Evolutionary conservation across 53 echinoderm and acorn worm species (phyloP).

Genomic region (Actinopyga echinites): DNA sequence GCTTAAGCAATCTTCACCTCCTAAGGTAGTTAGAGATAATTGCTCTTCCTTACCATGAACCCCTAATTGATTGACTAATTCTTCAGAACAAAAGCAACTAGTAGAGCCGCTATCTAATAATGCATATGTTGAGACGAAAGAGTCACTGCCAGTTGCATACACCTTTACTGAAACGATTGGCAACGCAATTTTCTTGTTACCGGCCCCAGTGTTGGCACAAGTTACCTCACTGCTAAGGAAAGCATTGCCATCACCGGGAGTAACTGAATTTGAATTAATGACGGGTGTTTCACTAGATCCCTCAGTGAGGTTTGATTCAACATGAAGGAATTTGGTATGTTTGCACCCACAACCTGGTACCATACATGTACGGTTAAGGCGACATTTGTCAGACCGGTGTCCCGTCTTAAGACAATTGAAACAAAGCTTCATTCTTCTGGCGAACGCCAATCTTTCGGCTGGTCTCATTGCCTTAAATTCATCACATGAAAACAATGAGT

Average conservation of each 20-base stretch:
- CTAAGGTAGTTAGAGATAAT: conserved; percentile 45
- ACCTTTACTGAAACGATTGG: conserved; percentile 26
- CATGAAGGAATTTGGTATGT: conserved; percentile 59
- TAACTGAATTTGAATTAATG: too few species aligned
- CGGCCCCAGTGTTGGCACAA: conserved; percentile 46
- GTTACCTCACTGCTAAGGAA: too few species aligned
- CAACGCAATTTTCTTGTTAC: conserved; percentile 2
- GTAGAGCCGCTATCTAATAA: conserved; percentile 55
- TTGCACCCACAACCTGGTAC: conserved; percentile 53
- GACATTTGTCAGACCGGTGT: conserved; percentile 26
- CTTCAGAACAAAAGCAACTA: conserved; percentile 42
- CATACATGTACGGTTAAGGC: conserved; percentile 25
- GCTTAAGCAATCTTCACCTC: too few species aligned
- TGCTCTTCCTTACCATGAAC: background rate
- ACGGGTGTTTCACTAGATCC: too few species aligned
- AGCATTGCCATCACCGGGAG: too few species aligned
- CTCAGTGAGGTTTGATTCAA: too few species aligned
- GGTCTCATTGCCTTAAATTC: conserved; percentile 48
- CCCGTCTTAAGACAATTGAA: conserved; percentile 57
- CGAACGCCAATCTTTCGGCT: conserved; percentile 42
- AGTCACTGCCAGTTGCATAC: background rate
- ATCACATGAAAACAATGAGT: conserved; percentile 55
- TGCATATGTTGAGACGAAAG: conserved; percentile 29
- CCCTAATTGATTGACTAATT: background rate
- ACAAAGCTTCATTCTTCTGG: conserved; percentile 40